Conservation (phyloP, 1,140 invertebrate genomes). For the Spodoptera frugiperda region DNA sequence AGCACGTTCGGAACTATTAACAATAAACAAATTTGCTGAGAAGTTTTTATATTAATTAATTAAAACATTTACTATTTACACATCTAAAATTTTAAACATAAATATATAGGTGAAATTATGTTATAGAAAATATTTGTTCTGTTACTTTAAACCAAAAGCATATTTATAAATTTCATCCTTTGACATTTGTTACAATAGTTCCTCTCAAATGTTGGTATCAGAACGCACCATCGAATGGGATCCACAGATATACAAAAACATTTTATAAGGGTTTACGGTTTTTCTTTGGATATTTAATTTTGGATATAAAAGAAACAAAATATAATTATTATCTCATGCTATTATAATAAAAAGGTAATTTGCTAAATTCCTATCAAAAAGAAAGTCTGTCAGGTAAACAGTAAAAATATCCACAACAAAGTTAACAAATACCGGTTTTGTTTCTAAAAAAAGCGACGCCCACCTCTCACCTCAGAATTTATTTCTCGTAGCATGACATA, state of each 20-base stretch:
- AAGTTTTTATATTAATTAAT: too few relatives aligned
- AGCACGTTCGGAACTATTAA: neutral
- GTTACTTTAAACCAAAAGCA: too few relatives aligned
- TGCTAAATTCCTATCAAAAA: too few relatives aligned
- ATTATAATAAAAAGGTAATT: too few relatives aligned
- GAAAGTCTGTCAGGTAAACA: too few relatives aligned
- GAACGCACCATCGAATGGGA: neutral
- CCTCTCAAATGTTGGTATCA: neutral
- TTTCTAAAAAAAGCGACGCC: constrained; percentile 3
- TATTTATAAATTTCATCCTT: too few relatives aligned
- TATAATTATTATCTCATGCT: too few relatives aligned
- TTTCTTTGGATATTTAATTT: neutral
- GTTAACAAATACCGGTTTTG: neutral
- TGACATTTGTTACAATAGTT: too few relatives aligned
- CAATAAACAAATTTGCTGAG: neutral
- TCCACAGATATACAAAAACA: constrained; percentile 13
- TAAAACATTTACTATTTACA: too few relatives aligned
- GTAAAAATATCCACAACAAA: neutral
- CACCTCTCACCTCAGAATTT: constrained; percentile 4
- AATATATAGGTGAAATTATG: too few relatives aligned
- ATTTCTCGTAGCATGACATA: constrained; percentile 41
- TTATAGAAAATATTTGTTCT: too few relatives aligned
- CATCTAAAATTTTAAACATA: too few relatives aligned
- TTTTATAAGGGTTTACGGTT: neutral
- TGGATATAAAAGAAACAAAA: neutral